Conservation (phyloP, 2,888 invertebrate genomes). For the Leucozona laternaria region DNA sequence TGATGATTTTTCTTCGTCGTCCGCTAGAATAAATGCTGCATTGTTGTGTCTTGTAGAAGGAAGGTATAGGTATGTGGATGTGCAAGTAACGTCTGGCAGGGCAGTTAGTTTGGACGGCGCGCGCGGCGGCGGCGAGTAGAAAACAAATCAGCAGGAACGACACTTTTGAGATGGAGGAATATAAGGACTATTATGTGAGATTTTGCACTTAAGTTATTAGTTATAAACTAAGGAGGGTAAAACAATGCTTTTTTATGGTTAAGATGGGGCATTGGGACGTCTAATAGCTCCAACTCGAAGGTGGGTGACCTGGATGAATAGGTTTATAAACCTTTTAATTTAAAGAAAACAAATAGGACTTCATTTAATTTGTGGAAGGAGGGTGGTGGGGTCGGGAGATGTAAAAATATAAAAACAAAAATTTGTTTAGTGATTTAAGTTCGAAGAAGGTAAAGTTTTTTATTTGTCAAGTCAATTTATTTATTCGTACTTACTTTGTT, state of each 20-base stretch:
- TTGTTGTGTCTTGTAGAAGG: slow-evolving; percentile 11
- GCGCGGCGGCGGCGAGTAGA: neutral
- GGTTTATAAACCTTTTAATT: slow-evolving; percentile 49
- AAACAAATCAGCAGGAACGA: slow-evolving; percentile 55
- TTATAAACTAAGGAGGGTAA: slow-evolving; percentile 18
- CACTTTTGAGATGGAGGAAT: slow-evolving; percentile 44
- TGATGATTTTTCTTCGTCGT: slow-evolving; percentile 70
- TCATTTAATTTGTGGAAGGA: neutral
- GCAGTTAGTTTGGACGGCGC: slow-evolving; percentile 3
- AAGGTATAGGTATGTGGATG: neutral
- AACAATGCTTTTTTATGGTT: neutral
- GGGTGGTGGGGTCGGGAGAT: too few relatives aligned
- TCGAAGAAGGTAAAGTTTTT: neutral
- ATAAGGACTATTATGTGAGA: slow-evolving; percentile 57
- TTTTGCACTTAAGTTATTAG: slow-evolving; percentile 69
- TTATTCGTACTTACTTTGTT: neutral
- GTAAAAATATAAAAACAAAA: neutral
- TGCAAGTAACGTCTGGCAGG: slow-evolving; percentile 45
- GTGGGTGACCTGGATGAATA: slow-evolving; percentile 35
- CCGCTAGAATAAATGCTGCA: slow-evolving; percentile 31
- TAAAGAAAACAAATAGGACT: slow-evolving; percentile 33
- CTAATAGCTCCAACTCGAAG: slow-evolving; percentile 5
- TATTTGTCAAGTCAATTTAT: neutral
- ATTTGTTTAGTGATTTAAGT: slow-evolving; percentile 1
- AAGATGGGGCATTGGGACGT: neutral